Conservation (phyloP, 30 jellyfish, hydroid and myxozoan species). For the Aurelia aurita region DNA sequence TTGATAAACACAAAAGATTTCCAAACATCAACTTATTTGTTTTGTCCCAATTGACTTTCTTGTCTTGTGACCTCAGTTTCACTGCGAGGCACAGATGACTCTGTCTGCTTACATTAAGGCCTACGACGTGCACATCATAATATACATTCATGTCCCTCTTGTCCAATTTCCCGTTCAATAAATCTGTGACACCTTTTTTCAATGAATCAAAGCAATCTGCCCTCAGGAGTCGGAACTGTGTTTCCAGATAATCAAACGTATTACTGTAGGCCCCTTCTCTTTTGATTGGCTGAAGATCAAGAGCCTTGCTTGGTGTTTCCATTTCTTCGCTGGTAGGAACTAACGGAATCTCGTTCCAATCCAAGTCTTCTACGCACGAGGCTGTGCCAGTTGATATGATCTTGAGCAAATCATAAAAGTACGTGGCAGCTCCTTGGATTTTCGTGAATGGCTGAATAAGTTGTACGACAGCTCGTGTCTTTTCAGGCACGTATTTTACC, state of each 20-base stretch:
- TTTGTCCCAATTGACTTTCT: slow-evolving; percentile 59
- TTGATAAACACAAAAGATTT: slow-evolving; percentile 67
- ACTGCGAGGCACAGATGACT: slow-evolving; percentile 34
- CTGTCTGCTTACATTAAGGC: slow-evolving; percentile 24
- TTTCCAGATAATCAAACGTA: slow-evolving; percentile 68
- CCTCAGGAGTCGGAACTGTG: slow-evolving; percentile 53
- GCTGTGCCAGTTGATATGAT: slow-evolving; percentile 1
- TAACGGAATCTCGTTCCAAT: slow-evolving; percentile 30
- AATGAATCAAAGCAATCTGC: slow-evolving; percentile 55
- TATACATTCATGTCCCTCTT: slow-evolving; percentile 74
- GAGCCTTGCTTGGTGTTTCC: neutral
- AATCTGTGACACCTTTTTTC: slow-evolving; percentile 29
- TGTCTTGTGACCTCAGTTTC: slow-evolving; percentile 35
- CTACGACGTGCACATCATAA: slow-evolving; percentile 32
- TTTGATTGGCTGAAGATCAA: slow-evolving; percentile 35
- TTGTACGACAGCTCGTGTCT: slow-evolving; percentile 20
- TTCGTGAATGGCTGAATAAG: slow-evolving; percentile 10
- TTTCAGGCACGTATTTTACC: slow-evolving; percentile 17
- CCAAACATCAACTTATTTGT: slow-evolving; percentile 69
- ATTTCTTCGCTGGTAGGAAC: slow-evolving; percentile 22
- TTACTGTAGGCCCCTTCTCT: slow-evolving; percentile 35
- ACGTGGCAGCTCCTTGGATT: neutral
- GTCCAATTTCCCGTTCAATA: slow-evolving; percentile 30
- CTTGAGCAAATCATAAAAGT: slow-evolving; percentile 10
- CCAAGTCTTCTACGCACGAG: neutral